Conservation (phyloP, 92 coral and sea anemone species). For the Epizoanthus ramosus region DNA sequence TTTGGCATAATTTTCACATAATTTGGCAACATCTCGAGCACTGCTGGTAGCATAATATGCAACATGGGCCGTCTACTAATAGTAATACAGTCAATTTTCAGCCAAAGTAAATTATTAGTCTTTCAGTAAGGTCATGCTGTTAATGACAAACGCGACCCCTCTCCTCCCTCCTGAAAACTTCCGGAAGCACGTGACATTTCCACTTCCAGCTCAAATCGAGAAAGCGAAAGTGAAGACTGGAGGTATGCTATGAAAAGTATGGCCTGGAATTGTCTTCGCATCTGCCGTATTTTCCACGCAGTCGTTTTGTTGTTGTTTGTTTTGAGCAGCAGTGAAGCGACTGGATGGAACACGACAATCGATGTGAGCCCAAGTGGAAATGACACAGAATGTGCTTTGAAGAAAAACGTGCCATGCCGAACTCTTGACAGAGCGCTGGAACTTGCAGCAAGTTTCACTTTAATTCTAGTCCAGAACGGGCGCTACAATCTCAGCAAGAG, state of each 20-base stretch:
- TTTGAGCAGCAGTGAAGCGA: not conserved
- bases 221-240: too few species aligned
- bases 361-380: slow-evolving; percentile 50
- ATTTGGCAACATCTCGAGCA: too few species aligned
- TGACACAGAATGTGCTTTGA: slow-evolving; percentile 42
- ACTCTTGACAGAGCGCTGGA: slow-evolving; percentile 67
- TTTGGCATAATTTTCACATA: too few species aligned
- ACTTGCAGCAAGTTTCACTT: slow-evolving; percentile 61
- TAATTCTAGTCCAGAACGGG: slow-evolving; percentile 55
- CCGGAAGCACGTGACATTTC: too few species aligned
- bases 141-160: too few species aligned
- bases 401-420: slow-evolving; percentile 52
- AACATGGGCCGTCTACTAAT: too few species aligned
- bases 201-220: too few species aligned
- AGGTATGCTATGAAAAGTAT: not conserved
- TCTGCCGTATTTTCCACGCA: not conserved
- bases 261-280: not conserved
- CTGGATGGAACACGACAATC: slow-evolving; percentile 44
- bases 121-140: too few species aligned
- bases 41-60: too few species aligned
- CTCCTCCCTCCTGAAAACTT: too few species aligned
- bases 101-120: too few species aligned
- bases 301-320: not conserved
- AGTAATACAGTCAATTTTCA: too few species aligned
- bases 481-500: slow-evolving; percentile 62